phyloP scores from a whole-genome alignment of 2,113 vertebrate genomes.

The Nanorana parkeri region DNA sequence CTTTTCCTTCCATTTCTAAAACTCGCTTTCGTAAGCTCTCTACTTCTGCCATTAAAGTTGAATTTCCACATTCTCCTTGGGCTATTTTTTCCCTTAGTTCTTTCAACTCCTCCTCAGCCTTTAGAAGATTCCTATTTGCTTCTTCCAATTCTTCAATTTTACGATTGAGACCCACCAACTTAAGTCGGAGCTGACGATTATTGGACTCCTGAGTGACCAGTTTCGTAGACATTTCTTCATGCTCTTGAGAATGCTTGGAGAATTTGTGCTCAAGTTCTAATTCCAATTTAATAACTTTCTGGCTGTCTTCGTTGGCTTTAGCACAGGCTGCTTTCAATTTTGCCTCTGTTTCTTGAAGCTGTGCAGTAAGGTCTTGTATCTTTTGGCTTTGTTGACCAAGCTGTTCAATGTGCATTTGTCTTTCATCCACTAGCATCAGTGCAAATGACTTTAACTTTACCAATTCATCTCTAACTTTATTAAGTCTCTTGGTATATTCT shows the following conservation, averaged over 20 bases:
- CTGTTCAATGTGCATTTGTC: conserved; percentile 90
- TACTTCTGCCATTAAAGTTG: conserved; percentile 87
- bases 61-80: conserved; percentile 88
- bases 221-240: conserved; percentile 88
- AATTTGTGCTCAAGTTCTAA: conserved; percentile 84
- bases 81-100: conserved; percentile 90
- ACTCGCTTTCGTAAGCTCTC: conserved; percentile 91
- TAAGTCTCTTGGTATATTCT: conserved; percentile 84
- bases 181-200: conserved; percentile 84
- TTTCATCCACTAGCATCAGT: conserved; percentile 95
- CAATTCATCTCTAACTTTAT: conserved; percentile 87
- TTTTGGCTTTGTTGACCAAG: conserved; percentile 90
- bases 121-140: conserved; percentile 83
- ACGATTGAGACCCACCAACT: conserved; percentile 76
- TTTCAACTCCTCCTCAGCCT: conserved; percentile 88
- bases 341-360: conserved; percentile 86
- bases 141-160: conserved; percentile 91
- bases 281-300: conserved; percentile 86
- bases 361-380: conserved; percentile 86
- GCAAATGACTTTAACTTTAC: conserved; percentile 94
- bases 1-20: conserved; percentile 96
- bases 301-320: conserved; percentile 84
- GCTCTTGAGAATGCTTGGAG: conserved; percentile 81
- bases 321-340: conserved; percentile 72
- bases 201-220: conserved; percentile 85